Conservation (phyloP, 2,113 vertebrate species). For the Panthera uncia region DNA sequence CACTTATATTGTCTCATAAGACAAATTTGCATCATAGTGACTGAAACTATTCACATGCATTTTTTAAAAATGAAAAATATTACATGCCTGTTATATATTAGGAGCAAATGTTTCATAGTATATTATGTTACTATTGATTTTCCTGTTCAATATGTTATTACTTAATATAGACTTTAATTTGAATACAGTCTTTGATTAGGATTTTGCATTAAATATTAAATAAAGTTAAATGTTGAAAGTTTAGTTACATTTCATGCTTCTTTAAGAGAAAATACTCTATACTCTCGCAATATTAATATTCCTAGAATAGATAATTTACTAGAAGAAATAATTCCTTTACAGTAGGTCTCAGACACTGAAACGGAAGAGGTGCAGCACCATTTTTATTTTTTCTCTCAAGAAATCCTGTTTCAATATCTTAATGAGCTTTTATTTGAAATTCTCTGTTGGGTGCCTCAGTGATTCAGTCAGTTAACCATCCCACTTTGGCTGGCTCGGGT, state of each 20-base stretch:
- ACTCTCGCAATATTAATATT: neutral
- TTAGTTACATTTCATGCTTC: neutral
- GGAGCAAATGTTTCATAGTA: neutral
- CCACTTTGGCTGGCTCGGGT: too few species aligned
- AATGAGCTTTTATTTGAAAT: neutral
- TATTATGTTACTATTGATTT: neutral
- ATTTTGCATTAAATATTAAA: neutral
- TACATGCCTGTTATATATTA: neutral
- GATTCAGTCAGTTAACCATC: too few species aligned
- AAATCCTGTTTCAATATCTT: neutral
- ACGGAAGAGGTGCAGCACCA: neutral
- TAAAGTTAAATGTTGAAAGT: neutral
- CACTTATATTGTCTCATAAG: neutral
- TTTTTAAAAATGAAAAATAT: neutral
- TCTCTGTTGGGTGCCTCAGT: neutral
- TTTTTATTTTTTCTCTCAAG: neutral
- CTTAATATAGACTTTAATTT: neutral
- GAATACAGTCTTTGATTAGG: neutral
- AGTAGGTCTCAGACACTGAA: neutral
- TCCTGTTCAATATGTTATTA: neutral
- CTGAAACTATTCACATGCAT: neutral
- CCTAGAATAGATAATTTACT: neutral
- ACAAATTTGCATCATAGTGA: neutral
- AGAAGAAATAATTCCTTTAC: neutral
- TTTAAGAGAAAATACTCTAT: neutral